Percentiles rank a stretch among this genome's conserved stretches.
Evolutionary conservation across 1,140 invertebrate genomes (phyloP).

Genomic region (Magallana gigas): DNA sequence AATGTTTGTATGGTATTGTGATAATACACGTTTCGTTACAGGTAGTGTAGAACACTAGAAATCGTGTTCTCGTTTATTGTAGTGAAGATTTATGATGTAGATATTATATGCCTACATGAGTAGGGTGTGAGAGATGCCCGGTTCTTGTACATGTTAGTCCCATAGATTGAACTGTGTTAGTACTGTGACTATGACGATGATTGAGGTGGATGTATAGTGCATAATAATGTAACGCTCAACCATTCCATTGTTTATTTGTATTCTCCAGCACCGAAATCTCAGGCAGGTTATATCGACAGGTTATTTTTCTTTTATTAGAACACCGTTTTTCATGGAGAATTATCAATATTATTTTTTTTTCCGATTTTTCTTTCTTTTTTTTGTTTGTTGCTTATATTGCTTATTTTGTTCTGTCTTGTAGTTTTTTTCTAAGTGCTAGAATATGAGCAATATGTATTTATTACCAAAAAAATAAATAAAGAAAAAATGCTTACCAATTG

Average conservation of each 20-base stretch:
- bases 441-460: not conserved
- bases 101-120: not conserved
- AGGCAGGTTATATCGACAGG: not conserved
- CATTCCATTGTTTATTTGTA: conserved; percentile 24
- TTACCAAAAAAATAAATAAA: not conserved
- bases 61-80: not conserved
- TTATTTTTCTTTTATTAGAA: not conserved
- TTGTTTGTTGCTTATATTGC: not conserved
- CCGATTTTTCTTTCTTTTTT: not conserved
- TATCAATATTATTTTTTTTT: not conserved
- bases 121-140: conserved; percentile 18
- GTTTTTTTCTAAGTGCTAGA: conserved; percentile 9
- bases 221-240: conserved; percentile 19
- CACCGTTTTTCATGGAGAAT: not conserved
- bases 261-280: conserved; percentile 1
- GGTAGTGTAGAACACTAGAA: not conserved
- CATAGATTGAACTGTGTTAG: not conserved
- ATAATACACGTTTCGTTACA: conserved; percentile 8
- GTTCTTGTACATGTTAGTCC: not conserved
- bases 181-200: not conserved
- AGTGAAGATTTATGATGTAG: not conserved
- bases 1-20: not conserved
- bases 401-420: not conserved
- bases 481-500: conserved; percentile 12
- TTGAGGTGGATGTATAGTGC: not conserved